Base-by-base conservation (phyloP, 1,140 invertebrate genomes). In the Platorchestia sp. region DNA sequence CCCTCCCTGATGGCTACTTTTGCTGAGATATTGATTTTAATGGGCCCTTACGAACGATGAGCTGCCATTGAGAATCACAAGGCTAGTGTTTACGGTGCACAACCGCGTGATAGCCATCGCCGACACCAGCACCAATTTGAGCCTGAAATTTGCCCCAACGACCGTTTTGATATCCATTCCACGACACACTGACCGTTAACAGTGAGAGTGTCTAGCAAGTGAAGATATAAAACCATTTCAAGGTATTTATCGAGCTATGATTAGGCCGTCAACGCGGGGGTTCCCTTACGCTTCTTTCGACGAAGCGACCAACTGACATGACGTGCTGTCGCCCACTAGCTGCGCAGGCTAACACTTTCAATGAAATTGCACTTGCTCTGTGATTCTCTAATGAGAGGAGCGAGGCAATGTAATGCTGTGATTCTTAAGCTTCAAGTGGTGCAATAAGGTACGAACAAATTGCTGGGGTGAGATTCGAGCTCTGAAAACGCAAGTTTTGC, bases 201-300 rank as follows among this genome's bases (percentile, higher is more conserved):
- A 90, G 87, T 90, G 87, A 90, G 87, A 90, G 87, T 90, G 87
- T 90, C 87, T 90, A 45, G 41, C 87, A 90, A 90, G 43, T 93
- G 91, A 93, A 93, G 91, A 93, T 93, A 93, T 93, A 93, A 93
- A 93, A 93, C 91, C 91, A 93, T 45, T 93, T 14, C 45, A n/a
- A n/a, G 45, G 43, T 93, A 93, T 93, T 93, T 93, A 93, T 93
- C 47, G 91, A 44, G 43, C 91, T 93, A 93, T 93, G 10, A 93
- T 93, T 93, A 93, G 91, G 45, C 91, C 45, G 43, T 93, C 91
- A 93, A 93, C 91, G 45, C 91, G 43, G 91, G 91, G 44, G 91
- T 45, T 93, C 91, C 91, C 6, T 93, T 93, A 93, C 43, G 44
- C 36, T 40, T 45, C 7, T 91, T 91, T 44, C 5, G 41, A 86